Base-by-base conservation (phyloP, 2,797 vertebrate genomes). In the Eulemur rubriventer region DNA sequence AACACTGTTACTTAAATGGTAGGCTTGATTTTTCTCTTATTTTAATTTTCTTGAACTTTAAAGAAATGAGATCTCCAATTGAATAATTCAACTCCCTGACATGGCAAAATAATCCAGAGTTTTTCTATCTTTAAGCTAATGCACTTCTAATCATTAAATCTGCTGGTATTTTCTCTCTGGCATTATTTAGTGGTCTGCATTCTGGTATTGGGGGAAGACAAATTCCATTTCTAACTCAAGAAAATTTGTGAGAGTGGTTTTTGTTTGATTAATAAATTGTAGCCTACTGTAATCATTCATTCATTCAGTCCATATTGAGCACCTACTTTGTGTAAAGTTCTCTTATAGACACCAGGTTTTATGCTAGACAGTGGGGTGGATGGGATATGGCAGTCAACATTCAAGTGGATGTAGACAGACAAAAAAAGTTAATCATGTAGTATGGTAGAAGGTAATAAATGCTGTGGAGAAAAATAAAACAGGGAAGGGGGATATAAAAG, bases 31-130 rank as follows among this genome's bases (percentile, higher is more conserved):
- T 80, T 91, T 83, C 48, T 86, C 46, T 55, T 33, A 41, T 61
- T 94, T 52, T 69, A 87, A 28, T 95, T 76, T 81, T 81, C 75
- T 80, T 81, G 43, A 89, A 88, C 85, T 76, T 65, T 84, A 80
- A 67, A 72, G 30, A 92, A 94, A 82, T n/a, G 30, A 92, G 33
- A 55, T 91, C n/a, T 67, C 50, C 48, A 81, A 10, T 41, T 94
- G 35, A 81, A 43, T 87, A 76, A 80, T 50, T 89, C 46, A 76
- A 2, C 20, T 76, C 55, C 16, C 24, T 43, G 20, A 85, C 10
- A 12, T 73, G 33, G 22, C 76, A 72, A 92, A 84, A 38, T 86
- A 52, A 76, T 59, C 20, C 33, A 48, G 20, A 67, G 41, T 79
- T 94, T 69, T 93, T 78, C 52, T 86, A 0, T 86, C n/a, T 81